Evolutionary conservation across 2,888 invertebrate genomes (phyloP).

Genomic region (Spodoptera exigua): DNA sequence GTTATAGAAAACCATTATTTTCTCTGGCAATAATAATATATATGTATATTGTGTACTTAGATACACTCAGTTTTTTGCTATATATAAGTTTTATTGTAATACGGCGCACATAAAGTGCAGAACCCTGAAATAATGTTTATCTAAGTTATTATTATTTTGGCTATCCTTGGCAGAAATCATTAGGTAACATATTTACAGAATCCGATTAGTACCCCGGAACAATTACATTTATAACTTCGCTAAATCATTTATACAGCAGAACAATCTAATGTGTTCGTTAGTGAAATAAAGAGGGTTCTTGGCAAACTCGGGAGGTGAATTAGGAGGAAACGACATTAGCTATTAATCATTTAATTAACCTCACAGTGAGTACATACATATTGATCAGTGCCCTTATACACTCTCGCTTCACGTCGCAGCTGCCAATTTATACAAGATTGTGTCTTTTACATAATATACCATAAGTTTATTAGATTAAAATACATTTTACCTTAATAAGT

Average conservation of each 20-base stretch:
- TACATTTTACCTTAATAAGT: constrained; percentile 48
- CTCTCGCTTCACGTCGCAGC: constrained; percentile 30
- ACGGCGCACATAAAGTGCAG: no score
- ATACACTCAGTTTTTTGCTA: no score
- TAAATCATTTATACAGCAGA: constrained; percentile 20
- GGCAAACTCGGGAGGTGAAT: constrained; percentile 26
- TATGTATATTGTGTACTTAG: no score
- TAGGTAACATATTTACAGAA: constrained; percentile 23
- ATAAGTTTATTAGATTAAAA: constrained; percentile 52
- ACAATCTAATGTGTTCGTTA: constrained; percentile 31
- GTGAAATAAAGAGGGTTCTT: constrained; percentile 29
- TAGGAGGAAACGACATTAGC: constrained; percentile 40
- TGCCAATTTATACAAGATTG: constrained; percentile 51
- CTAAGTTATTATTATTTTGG: no score
- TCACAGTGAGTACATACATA: constrained; percentile 53
- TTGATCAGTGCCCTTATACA: constrained; percentile 36
- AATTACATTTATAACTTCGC: constrained; percentile 39
- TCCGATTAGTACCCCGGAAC: constrained; percentile 18
- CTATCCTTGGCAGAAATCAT: no score
- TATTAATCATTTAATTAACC: constrained; percentile 47
- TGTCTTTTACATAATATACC: constrained; percentile 53
- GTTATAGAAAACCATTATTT: constrained; percentile 4
- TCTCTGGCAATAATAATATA: no score
- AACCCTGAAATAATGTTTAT: no score
- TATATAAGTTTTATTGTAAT: no score